Evolutionary conservation across 2,888 invertebrate genomes (phyloP).

Genomic region (Thera britannica): DNA sequence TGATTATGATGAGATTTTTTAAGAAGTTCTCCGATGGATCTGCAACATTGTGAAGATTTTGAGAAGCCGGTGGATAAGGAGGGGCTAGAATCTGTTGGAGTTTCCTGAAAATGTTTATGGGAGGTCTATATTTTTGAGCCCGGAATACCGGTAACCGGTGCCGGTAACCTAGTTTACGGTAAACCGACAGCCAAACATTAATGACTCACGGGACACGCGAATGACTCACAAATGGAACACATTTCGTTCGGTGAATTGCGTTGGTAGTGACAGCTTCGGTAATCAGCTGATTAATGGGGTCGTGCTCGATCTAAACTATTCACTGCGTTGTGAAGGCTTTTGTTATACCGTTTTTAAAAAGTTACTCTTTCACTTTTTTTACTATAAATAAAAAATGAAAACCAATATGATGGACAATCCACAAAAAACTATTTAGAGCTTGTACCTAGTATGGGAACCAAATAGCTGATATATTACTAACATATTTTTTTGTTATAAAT

Average conservation of each 20-base stretch:
- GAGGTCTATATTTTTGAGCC: neutral
- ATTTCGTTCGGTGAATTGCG: constrained; percentile 27
- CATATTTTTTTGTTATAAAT: too few species aligned
- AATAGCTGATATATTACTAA: too few species aligned
- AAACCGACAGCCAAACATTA: constrained; percentile 9
- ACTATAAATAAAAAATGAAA: too few species aligned
- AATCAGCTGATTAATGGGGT: constrained; percentile 31
- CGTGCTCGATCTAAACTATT: constrained; percentile 10
- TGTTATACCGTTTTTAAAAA: neutral
- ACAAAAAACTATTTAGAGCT: too few species aligned
- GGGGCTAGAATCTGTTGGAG: neutral
- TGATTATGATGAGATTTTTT: too few species aligned
- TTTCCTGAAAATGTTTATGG: neutral
- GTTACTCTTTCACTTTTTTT: too few species aligned
- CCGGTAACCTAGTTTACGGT: constrained; percentile 9
- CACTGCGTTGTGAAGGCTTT: neutral
- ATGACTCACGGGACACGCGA: constrained; percentile 40
- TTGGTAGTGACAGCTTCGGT: constrained; percentile 27
- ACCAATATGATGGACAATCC: too few species aligned
- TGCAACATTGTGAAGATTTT: too few species aligned
- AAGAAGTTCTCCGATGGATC: too few species aligned
- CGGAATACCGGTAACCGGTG: neutral
- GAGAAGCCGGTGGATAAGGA: too few species aligned
- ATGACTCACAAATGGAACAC: constrained; percentile 35
- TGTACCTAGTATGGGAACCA: too few species aligned